Evolutionary conservation across 2,113 vertebrate species (phyloP).

Genomic region (Dendropsophus ebraccatus): DNA sequence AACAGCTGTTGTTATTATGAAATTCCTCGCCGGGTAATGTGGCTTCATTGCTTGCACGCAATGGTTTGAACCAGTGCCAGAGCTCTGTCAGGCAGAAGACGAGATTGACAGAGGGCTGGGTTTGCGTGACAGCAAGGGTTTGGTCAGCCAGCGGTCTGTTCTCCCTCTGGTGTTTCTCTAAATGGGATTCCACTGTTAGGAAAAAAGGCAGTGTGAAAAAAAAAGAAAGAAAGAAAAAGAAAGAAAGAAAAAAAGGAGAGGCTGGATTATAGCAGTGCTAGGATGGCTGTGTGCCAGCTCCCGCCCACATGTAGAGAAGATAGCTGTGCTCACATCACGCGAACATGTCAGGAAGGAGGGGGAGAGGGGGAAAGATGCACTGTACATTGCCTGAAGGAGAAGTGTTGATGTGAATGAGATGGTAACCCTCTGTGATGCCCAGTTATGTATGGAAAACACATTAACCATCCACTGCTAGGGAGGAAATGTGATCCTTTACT

Average conservation of each 20-base stretch:
- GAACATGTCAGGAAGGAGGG: slow-evolving; percentile 67
- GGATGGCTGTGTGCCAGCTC: slow-evolving; percentile 71
- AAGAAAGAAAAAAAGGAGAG: slow-evolving; percentile 45
- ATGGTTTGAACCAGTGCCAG: slow-evolving; percentile 84
- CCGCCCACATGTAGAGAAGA: slow-evolving; percentile 64
- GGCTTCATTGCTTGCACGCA: slow-evolving; percentile 90
- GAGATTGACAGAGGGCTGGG: slow-evolving; percentile 86
- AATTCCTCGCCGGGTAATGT: slow-evolving; percentile 90
- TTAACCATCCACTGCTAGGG: slow-evolving; percentile 42
- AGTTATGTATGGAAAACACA: slow-evolving; percentile 32
- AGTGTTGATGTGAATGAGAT: slow-evolving; percentile 50
- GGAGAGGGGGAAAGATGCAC: slow-evolving; percentile 37
- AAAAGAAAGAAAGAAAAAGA: not conserved
- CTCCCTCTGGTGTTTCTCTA: slow-evolving; percentile 69
- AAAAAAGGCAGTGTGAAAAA: slow-evolving; percentile 17
- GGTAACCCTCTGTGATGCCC: slow-evolving; percentile 63
- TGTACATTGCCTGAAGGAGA: slow-evolving; percentile 62
- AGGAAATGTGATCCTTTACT: slow-evolving; percentile 32
- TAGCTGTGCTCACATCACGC: slow-evolving; percentile 73
- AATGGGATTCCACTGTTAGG: slow-evolving; percentile 75
- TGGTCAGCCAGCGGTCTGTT: slow-evolving; percentile 79
- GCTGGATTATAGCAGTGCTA: slow-evolving; percentile 64
- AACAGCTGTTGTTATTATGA: slow-evolving; percentile 98
- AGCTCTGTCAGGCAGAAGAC: slow-evolving; percentile 79
- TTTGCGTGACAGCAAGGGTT: slow-evolving; percentile 88